Base-by-base conservation (phyloP, 2,113 vertebrate genomes). In the Podarcis raffonei region DNA sequence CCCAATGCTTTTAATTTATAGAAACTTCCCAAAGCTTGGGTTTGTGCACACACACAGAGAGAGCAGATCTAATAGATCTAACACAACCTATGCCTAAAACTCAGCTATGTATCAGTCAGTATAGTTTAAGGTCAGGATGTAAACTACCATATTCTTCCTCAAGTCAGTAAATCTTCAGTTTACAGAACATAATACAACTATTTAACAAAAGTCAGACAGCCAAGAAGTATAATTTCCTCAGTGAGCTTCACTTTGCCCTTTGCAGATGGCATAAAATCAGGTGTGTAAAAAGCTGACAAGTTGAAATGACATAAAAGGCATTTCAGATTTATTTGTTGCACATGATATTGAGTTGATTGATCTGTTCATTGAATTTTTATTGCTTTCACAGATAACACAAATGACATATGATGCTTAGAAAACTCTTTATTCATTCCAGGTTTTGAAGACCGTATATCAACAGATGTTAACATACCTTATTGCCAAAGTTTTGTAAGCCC, bases 281-380 rank as follows among this genome's bases (percentile, higher is more conserved):
- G 96, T 97, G 95, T 91, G 87, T 93, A 83, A 85, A 93, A 53
- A 79, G 37, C 35, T 59, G 37, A 89, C 85, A 78, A 93, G 86
- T 77, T 90, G 92, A 93, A 92, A 92, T 95, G 95, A 94, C 92
- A 90, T 91, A 95, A 93, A 96, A 94, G 91, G 91, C 93, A 94
- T 96, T 97, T 94, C 92, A 96, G 91, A 97, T 97, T 97, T 97
- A 97, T 96, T 95, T 81, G 91, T 95, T 95, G 91, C 96, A 97
- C 96, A 97, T 97, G 95, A 97, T 96, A 95, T 83, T 91, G 91
- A 87, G 94, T 92, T 96, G 96, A 96, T 97, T 95, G 96, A 97
- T 97, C 94, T 83, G 92, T 93, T 95, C 92, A 77, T 89, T 95
- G 90, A 89, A 83, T 92, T 95, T 95, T 95, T 94, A 95, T 95